Evolutionary conservation across 1,140 invertebrate species (phyloP), one percentile per base, ranked within the genome.

Genomic region (Brachionus rubens): DNA sequence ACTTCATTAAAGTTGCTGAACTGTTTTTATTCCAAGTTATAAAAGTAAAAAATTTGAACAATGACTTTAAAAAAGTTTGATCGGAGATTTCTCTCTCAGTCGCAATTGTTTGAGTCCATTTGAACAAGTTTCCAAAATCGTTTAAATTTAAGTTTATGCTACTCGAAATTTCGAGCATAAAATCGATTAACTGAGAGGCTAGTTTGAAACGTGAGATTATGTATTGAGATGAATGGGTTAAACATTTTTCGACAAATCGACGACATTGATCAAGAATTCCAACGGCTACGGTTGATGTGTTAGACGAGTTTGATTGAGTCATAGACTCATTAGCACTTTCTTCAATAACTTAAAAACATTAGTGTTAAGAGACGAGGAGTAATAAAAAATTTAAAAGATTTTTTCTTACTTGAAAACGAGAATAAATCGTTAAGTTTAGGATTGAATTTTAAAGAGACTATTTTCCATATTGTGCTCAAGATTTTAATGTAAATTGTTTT

Each of bases 1-100:
- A 72, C 50, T 72, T 72, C 68, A 72, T 72, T 4, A 72, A 21
- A 26, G 68, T 54, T 24, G 68, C 46, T 26, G 68, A 72, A 21
- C 68, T 72, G 12, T 72, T 72, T n/a, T 72, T 72, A 33, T 72
- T 72, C 68, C 68, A 72, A 12, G 68, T 72, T 48, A 72, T 50
- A 54, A 72, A 72, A 21, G 50, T 72, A 40, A 72, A 72, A 54
- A 72, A 72, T 24, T 72, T 72, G n/a, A 72, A 54, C n/a, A 72
- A 40, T 2, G 68, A 40, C 19, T 14, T 72, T 16, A 72, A 16
- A 72, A 72, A 72, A 19, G 0, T 19, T 40, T 48, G 46, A 41
- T 72, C 68, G 28, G 19, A n/a, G 12, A 72, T 19, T 36, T 72
- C 46, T 41, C 50, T 54, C 50, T 72, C 46, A 24, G 43, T 50